Conservation (phyloP, 2,888 invertebrate species). For the Drosophila neutralis region DNA sequence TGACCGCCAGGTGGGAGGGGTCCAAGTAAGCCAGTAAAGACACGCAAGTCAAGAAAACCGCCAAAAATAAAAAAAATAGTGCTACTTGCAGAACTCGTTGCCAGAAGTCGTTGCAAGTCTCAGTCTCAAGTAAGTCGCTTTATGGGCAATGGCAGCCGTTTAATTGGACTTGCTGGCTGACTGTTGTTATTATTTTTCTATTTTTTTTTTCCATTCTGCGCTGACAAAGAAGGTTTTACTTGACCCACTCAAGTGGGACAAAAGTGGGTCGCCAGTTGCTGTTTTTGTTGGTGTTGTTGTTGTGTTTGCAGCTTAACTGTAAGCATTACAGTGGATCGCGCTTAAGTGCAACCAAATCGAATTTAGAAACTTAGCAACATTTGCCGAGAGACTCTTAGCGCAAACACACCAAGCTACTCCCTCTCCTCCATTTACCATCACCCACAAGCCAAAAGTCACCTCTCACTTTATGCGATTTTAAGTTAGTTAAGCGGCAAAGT, state of each 20-base stretch:
- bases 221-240: slow-evolving; percentile 79
- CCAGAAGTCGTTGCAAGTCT: slow-evolving; percentile 32
- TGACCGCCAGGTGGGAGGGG: background rate
- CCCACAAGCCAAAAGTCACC: slow-evolving; percentile 25
- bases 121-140: slow-evolving; percentile 55
- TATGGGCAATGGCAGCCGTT: slow-evolving; percentile 67
- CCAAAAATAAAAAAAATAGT: slow-evolving; percentile 24
- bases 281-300: slow-evolving; percentile 17
- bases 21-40: slow-evolving; percentile 12
- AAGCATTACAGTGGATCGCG: slow-evolving; percentile 44
- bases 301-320: slow-evolving; percentile 22
- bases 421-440: too few species aligned
- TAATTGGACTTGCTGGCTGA: slow-evolving; percentile 65
- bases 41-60: slow-evolving; percentile 22
- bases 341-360: slow-evolving; percentile 73
- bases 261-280: slow-evolving; percentile 56
- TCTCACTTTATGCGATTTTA: slow-evolving; percentile 66
- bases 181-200: slow-evolving; percentile 18
- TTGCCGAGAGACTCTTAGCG: slow-evolving; percentile 35
- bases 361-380: slow-evolving; percentile 69
- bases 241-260: slow-evolving; percentile 72
- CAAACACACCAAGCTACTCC: slow-evolving; percentile 2
- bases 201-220: slow-evolving; percentile 52
- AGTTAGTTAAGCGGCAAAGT: slow-evolving; percentile 72
- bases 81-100: slow-evolving; percentile 51